These are phyloP conservation scores for Scomber scombrus DNA, from an alignment of 2,113 vertebrate genomes.

Conservation along the genomic window DNA sequence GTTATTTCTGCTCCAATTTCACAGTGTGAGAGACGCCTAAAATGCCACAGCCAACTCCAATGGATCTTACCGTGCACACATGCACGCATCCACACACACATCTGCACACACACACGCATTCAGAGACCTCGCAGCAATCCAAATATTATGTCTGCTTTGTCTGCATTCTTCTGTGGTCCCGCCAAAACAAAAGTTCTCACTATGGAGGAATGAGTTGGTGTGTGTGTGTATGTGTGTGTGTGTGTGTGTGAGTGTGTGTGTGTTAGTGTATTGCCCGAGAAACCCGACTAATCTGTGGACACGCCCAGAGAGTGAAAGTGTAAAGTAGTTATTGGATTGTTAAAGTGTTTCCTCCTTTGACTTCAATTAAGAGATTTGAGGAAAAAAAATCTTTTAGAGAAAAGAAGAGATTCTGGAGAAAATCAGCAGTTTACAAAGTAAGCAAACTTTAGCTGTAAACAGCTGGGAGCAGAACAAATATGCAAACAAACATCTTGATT, in stretches of 20 bases:
- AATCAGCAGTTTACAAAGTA: conserved; percentile 16
- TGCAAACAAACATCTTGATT: not conserved
- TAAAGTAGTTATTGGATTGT: conserved; percentile 35
- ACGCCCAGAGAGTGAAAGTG: conserved; percentile 58
- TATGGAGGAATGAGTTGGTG: conserved; percentile 69
- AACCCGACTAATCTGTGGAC: conserved; percentile 44
- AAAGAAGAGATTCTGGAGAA: not conserved
- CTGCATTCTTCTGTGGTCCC: conserved; percentile 83
- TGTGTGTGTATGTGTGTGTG: conserved; percentile 34
- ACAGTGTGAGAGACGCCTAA: conserved; percentile 67
- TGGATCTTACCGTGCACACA: conserved; percentile 66
- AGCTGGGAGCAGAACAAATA: not conserved
- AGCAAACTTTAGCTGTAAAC: not conserved
- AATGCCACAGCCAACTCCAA: conserved; percentile 69
- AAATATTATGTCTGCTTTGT: conserved; percentile 90
- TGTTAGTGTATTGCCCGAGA: conserved; percentile 47
- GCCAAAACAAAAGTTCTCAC: conserved; percentile 87
- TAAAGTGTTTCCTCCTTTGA: conserved; percentile 38
- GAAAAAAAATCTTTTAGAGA: not conserved
- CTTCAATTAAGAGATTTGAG: conserved; percentile 9
- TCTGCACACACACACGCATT: conserved; percentile 43
- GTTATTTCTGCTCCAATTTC: conserved; percentile 79
- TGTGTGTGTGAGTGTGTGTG: conserved; percentile 24
- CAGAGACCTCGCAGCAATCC: conserved; percentile 82
- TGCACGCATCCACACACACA: conserved; percentile 7